These are phyloP conservation scores for Drosophila guanche DNA, from an alignment of 1,140 invertebrate species.

Conservation along the genomic window DNA sequence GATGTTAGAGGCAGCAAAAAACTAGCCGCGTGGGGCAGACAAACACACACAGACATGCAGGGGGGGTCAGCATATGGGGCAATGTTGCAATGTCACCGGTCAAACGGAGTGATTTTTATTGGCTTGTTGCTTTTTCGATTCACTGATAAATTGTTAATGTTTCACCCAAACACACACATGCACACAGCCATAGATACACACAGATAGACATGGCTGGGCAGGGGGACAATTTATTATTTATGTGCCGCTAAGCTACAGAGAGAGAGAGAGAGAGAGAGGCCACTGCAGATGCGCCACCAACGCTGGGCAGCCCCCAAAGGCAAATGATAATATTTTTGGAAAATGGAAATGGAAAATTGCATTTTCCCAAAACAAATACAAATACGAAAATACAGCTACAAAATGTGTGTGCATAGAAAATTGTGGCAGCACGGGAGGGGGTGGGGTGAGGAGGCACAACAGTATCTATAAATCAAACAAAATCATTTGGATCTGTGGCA, in stretches of 20 bases:
- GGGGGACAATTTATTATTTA: slow-evolving; percentile 73
- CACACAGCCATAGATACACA: neutral
- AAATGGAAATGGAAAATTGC: slow-evolving; percentile 35
- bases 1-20: slow-evolving; percentile 11
- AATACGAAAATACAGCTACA: no score
- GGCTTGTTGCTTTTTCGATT: slow-evolving; percentile 78
- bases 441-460: neutral
- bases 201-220: neutral
- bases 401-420: slow-evolving; percentile 42
- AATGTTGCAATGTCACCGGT: slow-evolving; percentile 60
- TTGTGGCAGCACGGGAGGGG: slow-evolving; percentile 14
- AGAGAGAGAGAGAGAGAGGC: neutral
- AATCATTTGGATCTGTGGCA: slow-evolving; percentile 15
- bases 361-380: slow-evolving; percentile 12
- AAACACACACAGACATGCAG: no score
- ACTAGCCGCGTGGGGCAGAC: neutral
- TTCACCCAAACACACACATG: slow-evolving; percentile 41
- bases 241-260: slow-evolving; percentile 64
- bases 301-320: slow-evolving; percentile 1
- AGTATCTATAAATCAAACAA: slow-evolving; percentile 63
- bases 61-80: slow-evolving; percentile 3
- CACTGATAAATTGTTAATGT: slow-evolving; percentile 79
- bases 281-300: slow-evolving; percentile 23
- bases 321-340: slow-evolving; percentile 47
- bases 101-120: slow-evolving; percentile 79